These are phyloP conservation scores for Drosophila nikananu DNA, from an alignment of 1,140 invertebrate genomes.

Conservation along the genomic window DNA sequence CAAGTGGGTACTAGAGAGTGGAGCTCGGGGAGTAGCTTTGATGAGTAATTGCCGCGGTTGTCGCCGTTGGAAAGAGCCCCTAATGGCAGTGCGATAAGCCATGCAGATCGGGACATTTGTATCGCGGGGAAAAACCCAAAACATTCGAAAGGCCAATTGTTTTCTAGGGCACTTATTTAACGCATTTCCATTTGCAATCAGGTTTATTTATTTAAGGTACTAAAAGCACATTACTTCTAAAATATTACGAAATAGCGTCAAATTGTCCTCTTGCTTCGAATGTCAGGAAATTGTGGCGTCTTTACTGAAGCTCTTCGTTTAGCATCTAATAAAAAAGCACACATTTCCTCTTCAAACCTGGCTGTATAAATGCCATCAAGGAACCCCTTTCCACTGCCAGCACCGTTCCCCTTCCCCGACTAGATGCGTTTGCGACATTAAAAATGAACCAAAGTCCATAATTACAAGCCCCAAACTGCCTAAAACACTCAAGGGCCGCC, in stretches of 20 bases:
- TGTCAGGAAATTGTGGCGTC: not conserved
- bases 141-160: not conserved
- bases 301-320: not conserved
- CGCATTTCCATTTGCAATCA: slow-evolving; percentile 2
- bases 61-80: slow-evolving; percentile 33
- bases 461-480: slow-evolving; percentile 69
- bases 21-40: slow-evolving; percentile 45
- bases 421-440: slow-evolving; percentile 68
- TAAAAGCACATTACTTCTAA: not conserved
- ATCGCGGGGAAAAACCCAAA: not conserved
- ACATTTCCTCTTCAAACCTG: slow-evolving; percentile 1
- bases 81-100: slow-evolving; percentile 66
- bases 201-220: not conserved
- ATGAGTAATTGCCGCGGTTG: slow-evolving; percentile 62
- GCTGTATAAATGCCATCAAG: slow-evolving; percentile 31
- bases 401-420: not conserved
- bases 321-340: not conserved
- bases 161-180: not conserved
- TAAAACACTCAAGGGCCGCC: slow-evolving; percentile 67
- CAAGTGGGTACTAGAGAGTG: slow-evolving; percentile 21
- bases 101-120: slow-evolving; percentile 11
- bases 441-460: slow-evolving; percentile 64
- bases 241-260: not conserved
- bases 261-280: not conserved
- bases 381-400: slow-evolving; percentile 5